These are phyloP conservation scores for Apus apus DNA, from an alignment of 2,113 vertebrate species.

Conservation along the genomic window DNA sequence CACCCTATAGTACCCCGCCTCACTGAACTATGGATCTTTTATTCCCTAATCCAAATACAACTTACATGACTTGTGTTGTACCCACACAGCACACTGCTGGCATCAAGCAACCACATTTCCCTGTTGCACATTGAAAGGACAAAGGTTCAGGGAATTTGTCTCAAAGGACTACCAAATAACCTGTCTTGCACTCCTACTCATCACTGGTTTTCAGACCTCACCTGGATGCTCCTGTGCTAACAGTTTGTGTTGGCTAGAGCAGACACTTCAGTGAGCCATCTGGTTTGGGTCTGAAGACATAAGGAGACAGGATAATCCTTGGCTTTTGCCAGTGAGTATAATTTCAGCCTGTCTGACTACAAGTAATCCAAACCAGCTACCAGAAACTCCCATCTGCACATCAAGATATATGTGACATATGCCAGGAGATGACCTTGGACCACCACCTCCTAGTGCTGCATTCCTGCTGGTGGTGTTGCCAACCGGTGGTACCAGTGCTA, in stretches of 20 bases:
- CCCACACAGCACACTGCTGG: not conserved
- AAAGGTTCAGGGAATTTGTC: not conserved
- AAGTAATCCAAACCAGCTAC: not conserved
- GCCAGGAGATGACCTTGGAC: not conserved
- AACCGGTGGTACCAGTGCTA: not conserved
- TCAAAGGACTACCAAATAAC: not conserved
- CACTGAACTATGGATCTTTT: not conserved
- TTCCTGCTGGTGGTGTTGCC: not conserved
- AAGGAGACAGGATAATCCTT: not conserved
- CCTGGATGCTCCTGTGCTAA: not conserved
- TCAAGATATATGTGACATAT: not conserved
- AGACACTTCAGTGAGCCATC: not conserved
- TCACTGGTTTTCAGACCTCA: not conserved
- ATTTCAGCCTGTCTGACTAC: not conserved
- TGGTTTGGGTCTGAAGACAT: slow-evolving; percentile 13
- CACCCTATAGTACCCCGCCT: not conserved
- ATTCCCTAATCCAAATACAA: not conserved
- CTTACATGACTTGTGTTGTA: not conserved
- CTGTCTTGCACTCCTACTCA: not conserved
- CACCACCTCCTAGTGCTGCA: not conserved
- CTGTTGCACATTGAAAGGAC: not conserved
- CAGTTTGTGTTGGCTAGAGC: not conserved
- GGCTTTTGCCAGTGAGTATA: not conserved
- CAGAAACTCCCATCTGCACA: not conserved
- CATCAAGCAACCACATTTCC: not conserved